Base-by-base conservation (phyloP, 2,888 invertebrate genomes). In the Drosophila peninsularis region DNA sequence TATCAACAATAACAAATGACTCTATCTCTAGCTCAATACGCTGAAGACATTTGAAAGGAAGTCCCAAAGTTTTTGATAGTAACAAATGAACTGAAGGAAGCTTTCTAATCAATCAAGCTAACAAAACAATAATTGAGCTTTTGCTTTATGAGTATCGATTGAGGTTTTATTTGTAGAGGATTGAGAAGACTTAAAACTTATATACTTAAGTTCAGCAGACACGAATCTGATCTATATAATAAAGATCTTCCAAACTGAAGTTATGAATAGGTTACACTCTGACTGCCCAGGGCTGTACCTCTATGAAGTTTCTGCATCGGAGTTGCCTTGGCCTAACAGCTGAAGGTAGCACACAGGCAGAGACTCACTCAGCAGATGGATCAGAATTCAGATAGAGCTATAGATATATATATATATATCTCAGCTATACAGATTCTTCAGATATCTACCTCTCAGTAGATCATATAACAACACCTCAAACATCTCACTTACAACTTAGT, bases 1-100 rank as follows among this genome's bases (percentile, higher is more conserved):
- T 45, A 44, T 32, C 32, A 52, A 11, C 36, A 24, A 32, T 14
- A 45, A 36, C 45, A 56, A 52, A 60, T 52, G 41, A 49, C 30
- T 36, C 32, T 44, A 63, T 34, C 13, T 19, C 11, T 6, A 2
- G 4, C 3, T 24, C n/a, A n/a, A n/a, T 39, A 27, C 1, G 30
- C 30, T 30, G 30, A 10, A 30, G 30, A 45, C 10, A 42, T 9
- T 34, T 32, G 5, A 50, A 41, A 49, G 55, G 57, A 50, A 57
- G 14, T 30, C 14, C 21, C 21, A 30, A 45, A 19, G 0, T 30
- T 21, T 27, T 32, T 19, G 27, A 32, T 30, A 47, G 10, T 47
- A 49, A 37, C 9, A 30, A 27, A 56, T 56, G 24, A 24, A 52
- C 14, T 11, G n/a, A 32, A 36, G n/a, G 14, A 36, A 24, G 32